phyloP scores from a whole-genome alignment of 2,113 vertebrate genomes.

The Actenoides lindsayi region DNA sequence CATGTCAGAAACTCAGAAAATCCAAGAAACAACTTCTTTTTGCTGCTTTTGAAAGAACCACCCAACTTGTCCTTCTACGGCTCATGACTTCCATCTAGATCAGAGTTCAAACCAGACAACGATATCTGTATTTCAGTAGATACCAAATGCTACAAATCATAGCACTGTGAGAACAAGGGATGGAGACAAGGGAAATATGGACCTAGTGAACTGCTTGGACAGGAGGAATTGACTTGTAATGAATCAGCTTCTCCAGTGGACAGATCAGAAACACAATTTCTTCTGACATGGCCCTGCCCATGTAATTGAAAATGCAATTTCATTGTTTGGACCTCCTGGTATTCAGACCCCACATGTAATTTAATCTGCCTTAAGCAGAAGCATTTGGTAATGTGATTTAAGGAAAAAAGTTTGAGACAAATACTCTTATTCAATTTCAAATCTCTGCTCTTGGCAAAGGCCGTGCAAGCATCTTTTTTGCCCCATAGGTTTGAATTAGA shows the following conservation, averaged over 20 bases:
- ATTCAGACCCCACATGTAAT: slow-evolving; percentile 43
- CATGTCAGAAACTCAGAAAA: background rate
- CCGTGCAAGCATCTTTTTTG: background rate
- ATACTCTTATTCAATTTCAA: slow-evolving; percentile 48
- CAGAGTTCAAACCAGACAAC: background rate
- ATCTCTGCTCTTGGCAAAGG: slow-evolving; percentile 20
- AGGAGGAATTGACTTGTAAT: background rate
- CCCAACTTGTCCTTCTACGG: background rate
- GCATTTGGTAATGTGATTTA: slow-evolving; percentile 41
- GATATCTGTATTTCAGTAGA: background rate
- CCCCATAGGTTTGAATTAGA: background rate
- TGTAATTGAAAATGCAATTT: slow-evolving; percentile 53
- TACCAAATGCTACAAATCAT: background rate
- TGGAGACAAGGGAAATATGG: background rate
- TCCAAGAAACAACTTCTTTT: background rate
- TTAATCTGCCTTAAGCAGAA: slow-evolving; percentile 40
- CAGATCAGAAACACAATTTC: background rate
- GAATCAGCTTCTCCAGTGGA: background rate
- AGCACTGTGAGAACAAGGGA: background rate
- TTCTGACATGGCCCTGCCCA: background rate
- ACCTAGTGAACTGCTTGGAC: background rate
- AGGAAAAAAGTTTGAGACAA: slow-evolving; percentile 9
- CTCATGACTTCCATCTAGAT: background rate
- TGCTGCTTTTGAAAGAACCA: background rate
- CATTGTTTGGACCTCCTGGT: slow-evolving; percentile 14